Percentiles rank a stretch among this genome's conserved stretches.
Conservation (phyloP, 2,113 vertebrate species). For the Eira barbara region DNA sequence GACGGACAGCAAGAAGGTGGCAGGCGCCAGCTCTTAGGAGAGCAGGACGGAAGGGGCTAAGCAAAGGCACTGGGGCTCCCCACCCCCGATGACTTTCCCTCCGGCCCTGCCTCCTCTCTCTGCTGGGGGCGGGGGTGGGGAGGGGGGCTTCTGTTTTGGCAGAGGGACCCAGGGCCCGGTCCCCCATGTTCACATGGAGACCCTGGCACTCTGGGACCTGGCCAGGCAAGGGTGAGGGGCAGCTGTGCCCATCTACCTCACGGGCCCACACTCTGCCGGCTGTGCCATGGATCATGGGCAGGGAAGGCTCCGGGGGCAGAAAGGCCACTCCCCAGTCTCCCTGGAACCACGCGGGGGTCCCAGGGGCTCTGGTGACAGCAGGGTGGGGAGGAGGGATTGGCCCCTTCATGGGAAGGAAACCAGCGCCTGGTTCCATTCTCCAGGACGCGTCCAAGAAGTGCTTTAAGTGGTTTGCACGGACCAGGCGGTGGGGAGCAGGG, state of each 20-base stretch:
- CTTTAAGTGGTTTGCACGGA: conserved; percentile 52
- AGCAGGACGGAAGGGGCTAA: neutral
- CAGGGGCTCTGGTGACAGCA: neutral
- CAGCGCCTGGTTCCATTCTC: fast-evolving
- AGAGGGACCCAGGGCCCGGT: neutral
- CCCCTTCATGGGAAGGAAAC: neutral
- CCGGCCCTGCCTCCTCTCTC: neutral
- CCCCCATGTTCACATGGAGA: neutral
- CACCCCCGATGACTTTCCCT: neutral
- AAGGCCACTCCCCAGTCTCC: neutral
- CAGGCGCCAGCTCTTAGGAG: fast-evolving
- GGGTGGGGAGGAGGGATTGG: neutral
- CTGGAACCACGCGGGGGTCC: neutral
- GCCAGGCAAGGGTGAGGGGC: conserved; percentile 41
- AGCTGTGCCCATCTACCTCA: conserved; percentile 69
- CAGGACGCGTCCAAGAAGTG: neutral
- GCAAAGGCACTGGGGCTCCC: neutral
- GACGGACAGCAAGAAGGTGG: neutral
- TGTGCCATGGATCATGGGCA: neutral
- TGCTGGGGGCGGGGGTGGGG: neutral
- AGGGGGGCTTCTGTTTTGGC: neutral
- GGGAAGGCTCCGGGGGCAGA: neutral
- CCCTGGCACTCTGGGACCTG: neutral
- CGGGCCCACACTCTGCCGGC: neutral
- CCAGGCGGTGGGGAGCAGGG: neutral